Conservation (phyloP, 2,797 vertebrate genomes). For the Notolabrus celidotus region DNA sequence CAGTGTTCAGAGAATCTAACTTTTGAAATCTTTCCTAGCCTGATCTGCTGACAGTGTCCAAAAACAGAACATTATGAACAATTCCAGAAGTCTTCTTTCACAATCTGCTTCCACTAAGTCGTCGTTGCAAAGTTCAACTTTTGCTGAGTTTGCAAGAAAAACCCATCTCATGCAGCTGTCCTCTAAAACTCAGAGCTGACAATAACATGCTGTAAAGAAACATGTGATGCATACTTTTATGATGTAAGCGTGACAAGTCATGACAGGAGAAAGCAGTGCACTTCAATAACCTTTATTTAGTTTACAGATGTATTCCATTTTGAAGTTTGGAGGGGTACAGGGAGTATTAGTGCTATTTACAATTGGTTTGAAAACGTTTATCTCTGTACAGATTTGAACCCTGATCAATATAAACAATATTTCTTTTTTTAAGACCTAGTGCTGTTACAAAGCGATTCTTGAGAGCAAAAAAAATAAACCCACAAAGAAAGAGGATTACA, state of each 20-base stretch:
- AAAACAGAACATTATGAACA: too few species aligned
- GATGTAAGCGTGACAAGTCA: background rate
- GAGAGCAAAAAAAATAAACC: conserved; percentile 81
- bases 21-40: too few species aligned
- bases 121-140: too few species aligned
- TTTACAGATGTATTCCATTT: conserved; percentile 96
- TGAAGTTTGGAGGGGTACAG: conserved; percentile 88
- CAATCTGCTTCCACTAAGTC: too few species aligned
- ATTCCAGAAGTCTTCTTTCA: too few species aligned
- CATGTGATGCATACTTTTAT: background rate
- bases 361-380: conserved; percentile 94
- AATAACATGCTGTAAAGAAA: background rate
- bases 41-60: too few species aligned
- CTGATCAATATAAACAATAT: conserved; percentile 98
- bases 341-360: conserved; percentile 99
- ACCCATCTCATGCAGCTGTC: too few species aligned
- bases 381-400: conserved; percentile 98
- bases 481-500: conserved; percentile 79
- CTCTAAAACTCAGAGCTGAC: background rate
- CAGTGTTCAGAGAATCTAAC: too few species aligned
- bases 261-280: conserved; percentile 68
- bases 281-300: conserved; percentile 96
- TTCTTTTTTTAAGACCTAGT: conserved; percentile 89
- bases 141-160: too few species aligned
- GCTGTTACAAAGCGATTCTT: conserved; percentile 93